Conservation (phyloP, 2,888 invertebrate species). For the Poecilobothrus nobilitatus region DNA sequence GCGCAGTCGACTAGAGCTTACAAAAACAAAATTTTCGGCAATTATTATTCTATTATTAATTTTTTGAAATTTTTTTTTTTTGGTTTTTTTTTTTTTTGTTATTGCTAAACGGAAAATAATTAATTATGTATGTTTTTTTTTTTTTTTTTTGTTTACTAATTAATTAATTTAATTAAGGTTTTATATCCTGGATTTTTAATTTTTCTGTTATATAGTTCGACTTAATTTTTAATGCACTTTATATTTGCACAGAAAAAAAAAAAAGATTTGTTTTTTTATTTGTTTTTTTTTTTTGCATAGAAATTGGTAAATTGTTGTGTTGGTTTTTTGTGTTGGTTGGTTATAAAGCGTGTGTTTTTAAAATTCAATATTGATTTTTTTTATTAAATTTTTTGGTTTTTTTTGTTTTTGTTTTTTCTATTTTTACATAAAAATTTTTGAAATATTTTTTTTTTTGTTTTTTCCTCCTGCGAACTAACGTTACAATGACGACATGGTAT, state of each 20-base stretch:
- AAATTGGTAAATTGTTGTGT: neutral
- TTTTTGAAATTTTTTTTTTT: neutral
- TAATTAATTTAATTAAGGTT: neutral
- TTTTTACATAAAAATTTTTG: too few relatives aligned
- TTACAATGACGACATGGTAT: too few relatives aligned
- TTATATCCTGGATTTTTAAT: too few relatives aligned
- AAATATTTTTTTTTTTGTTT: too few relatives aligned
- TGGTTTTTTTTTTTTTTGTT: neutral
- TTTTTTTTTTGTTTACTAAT: neutral
- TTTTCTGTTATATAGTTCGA: neutral
- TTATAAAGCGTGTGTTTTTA: neutral
- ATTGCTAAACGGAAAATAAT: neutral
- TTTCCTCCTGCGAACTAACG: too few relatives aligned
- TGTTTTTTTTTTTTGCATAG: neutral
- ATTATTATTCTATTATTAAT: neutral
- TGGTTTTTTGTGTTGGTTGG: neutral
- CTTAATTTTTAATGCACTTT: neutral
- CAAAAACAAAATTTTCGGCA: neutral
- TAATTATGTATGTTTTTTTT: neutral
- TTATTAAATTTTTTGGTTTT: too few relatives aligned
- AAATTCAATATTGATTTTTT: neutral
- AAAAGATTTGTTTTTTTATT: too few relatives aligned
- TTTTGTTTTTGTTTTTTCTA: too few relatives aligned
- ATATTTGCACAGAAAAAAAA: neutral
- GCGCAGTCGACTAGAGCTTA: neutral